Base-by-base conservation (phyloP, 2,113 vertebrate species). In the Hassar affinis region DNA sequence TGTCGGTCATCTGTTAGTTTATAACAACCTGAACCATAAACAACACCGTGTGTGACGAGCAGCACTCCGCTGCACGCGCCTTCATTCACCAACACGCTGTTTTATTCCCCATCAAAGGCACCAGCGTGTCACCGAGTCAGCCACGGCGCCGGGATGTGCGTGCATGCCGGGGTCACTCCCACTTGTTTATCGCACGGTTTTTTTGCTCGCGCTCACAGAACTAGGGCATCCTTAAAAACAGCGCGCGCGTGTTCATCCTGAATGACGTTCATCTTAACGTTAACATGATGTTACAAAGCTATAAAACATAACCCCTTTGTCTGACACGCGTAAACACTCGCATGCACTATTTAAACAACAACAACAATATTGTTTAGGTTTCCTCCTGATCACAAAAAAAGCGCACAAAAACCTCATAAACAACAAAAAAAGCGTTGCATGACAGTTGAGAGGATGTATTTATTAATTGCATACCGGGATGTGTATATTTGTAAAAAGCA, bases 91-190 rank as follows among this genome's bases (percentile, higher is more conserved):
- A 77, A 56, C 17, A 47, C 6, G n/a, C 69, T 49, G 14, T 12
- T 38, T 56, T 38, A 7, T 35, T 20, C 0, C 9, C 17, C 9
- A 2, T 6, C 38, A 77, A 47, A 77, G 9, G 22, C 35, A 56
- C 54, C 30, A 54, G 56, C 30, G 51, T 77, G 83, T 52, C 77
- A 74, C 76, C 45, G 27, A 61, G 35, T 51, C 27, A 8, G 51
- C 25, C 22, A 20, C 49, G 68, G 74, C 47, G 18, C 49, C 33
- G 56, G 49, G 30, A 56, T 17, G 10, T 27, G 64, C 47, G 52
- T 15, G 52, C 76, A 45, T 56, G 74, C 62, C 30, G 45, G 61
- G 62, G 57, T 81, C 86, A 83, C 84, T 85, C 84, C 78, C 81
- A 84, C 81, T 85, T 76, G 78, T 79, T 77, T 78, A 72, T 85